A percentile compares a stretch with the other conserved stretches of the same genome.
phyloP scores from a whole-genome alignment of 2,797 vertebrate species.

The Molothrus aeneus region DNA sequence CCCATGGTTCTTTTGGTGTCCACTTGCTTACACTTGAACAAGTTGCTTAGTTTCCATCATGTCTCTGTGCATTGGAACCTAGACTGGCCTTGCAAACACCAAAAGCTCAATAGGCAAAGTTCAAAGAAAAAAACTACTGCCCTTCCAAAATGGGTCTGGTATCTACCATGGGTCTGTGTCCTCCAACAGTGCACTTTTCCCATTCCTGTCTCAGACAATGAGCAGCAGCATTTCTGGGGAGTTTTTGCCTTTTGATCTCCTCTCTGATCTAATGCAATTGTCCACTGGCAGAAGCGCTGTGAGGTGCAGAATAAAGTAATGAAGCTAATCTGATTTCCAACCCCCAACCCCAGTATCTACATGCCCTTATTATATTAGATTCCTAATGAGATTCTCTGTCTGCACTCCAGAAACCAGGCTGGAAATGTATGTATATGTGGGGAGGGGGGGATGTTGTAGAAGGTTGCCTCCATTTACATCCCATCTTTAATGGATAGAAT shows the following conservation, averaged over 20 bases:
- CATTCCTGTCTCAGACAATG: slow-evolving; percentile 58
- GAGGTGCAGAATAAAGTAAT: slow-evolving; percentile 97
- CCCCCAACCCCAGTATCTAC: slow-evolving; percentile 90
- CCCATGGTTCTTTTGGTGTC: background rate
- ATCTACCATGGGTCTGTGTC: background rate
- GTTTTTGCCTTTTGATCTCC: slow-evolving; percentile 91
- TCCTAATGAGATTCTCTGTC: slow-evolving; percentile 93
- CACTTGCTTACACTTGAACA: background rate
- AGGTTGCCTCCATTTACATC: slow-evolving; percentile 92
- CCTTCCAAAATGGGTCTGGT: background rate
- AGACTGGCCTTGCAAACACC: background rate
- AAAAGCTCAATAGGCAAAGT: background rate
- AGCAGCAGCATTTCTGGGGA: slow-evolving; percentile 73
- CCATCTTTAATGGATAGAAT: slow-evolving; percentile 95
- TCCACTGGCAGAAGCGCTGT: slow-evolving; percentile 91
- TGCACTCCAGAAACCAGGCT: slow-evolving; percentile 85
- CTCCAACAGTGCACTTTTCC: background rate
- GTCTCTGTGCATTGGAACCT: background rate
- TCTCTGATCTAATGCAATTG: slow-evolving; percentile 97
- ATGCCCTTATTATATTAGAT: slow-evolving; percentile 98
- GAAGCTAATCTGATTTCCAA: slow-evolving; percentile 94
- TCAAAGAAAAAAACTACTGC: background rate
- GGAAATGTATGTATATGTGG: slow-evolving; percentile 69
- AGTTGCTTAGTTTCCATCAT: background rate
- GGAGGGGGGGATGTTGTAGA: slow-evolving; percentile 67